Conservation (phyloP, 1,140 invertebrate genomes). For the Samia ricini region DNA sequence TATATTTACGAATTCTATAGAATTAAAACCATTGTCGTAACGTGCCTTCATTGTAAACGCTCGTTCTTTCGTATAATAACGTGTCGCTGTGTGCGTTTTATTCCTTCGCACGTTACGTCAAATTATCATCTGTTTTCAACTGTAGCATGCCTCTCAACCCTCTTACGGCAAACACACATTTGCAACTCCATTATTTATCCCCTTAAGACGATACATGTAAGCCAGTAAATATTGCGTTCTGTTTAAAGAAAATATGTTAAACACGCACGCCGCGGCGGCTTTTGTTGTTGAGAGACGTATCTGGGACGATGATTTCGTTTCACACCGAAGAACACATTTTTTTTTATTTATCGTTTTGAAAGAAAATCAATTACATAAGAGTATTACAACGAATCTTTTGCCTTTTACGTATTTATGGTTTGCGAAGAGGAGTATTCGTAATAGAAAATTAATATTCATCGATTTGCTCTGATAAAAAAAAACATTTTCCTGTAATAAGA, state of each 20-base stretch:
- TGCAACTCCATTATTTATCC: conserved; percentile 57
- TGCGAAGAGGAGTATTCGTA: conserved; percentile 37
- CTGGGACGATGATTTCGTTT: conserved; percentile 60
- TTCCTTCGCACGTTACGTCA: conserved; percentile 30
- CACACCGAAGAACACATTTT: conserved; percentile 63
- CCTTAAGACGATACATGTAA: conserved; percentile 52
- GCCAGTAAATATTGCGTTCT: conserved; percentile 49
- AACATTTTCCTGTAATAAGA: conserved; percentile 48
- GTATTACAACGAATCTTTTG: conserved; percentile 54
- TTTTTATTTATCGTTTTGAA: conserved; percentile 37
- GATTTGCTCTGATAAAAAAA: conserved; percentile 46
- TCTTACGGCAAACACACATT: conserved; percentile 42
- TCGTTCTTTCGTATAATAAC: conserved; percentile 1
- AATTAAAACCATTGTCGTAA: not conserved
- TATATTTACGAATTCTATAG: not conserved
- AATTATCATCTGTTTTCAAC: conserved; percentile 41
- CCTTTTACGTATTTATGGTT: conserved; percentile 40
- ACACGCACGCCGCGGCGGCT: conserved; percentile 38
- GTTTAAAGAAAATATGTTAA: conserved; percentile 67
- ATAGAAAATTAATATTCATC: conserved; percentile 41
- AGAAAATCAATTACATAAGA: conserved; percentile 54
- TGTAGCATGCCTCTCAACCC: conserved; percentile 23
- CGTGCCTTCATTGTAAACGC: not conserved
- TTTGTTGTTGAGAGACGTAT: conserved; percentile 59
- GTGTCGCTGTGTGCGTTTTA: conserved; percentile 7